These are phyloP conservation scores for Drosophila suzukii DNA, from an alignment of 1,140 invertebrate species.

Conservation along the genomic window DNA sequence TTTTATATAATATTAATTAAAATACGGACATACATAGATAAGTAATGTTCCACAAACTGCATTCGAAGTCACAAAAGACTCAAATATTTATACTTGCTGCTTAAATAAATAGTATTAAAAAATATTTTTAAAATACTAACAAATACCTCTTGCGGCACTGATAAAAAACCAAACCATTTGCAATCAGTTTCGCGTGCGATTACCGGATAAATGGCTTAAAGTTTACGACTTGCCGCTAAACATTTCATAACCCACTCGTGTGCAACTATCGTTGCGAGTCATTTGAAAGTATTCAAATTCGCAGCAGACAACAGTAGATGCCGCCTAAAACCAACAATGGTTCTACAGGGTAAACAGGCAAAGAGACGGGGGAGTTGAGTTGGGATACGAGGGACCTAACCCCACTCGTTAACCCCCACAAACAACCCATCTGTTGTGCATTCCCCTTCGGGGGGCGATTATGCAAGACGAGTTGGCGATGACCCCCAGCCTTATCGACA, in stretches of 20 bases:
- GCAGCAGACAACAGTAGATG: slow-evolving; percentile 2
- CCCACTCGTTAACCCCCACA: neutral
- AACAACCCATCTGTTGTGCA: neutral
- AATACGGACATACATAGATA: too few species aligned
- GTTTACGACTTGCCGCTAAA: slow-evolving; percentile 7
- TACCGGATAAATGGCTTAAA: slow-evolving; percentile 12
- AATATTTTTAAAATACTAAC: neutral
- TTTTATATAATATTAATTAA: too few species aligned
- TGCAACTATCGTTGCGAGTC: slow-evolving; percentile 5
- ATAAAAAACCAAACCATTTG: neutral
- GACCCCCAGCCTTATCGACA: slow-evolving; percentile 16
- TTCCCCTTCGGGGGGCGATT: neutral
- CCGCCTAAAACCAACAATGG: slow-evolving; percentile 6
- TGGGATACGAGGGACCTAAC: neutral
- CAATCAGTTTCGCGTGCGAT: neutral
- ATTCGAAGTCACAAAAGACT: too few species aligned
- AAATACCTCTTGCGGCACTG: neutral
- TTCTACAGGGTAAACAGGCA: slow-evolving; percentile 6
- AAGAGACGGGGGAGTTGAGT: neutral
- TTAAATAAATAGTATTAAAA: neutral
- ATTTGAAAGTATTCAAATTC: slow-evolving; percentile 31
- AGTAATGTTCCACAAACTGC: too few species aligned
- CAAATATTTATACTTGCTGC: neutral
- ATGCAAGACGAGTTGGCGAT: slow-evolving; percentile 11
- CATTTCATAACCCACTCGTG: slow-evolving; percentile 13